Conservation (phyloP, 1,140 invertebrate species). For the Nomia melanderi region DNA sequence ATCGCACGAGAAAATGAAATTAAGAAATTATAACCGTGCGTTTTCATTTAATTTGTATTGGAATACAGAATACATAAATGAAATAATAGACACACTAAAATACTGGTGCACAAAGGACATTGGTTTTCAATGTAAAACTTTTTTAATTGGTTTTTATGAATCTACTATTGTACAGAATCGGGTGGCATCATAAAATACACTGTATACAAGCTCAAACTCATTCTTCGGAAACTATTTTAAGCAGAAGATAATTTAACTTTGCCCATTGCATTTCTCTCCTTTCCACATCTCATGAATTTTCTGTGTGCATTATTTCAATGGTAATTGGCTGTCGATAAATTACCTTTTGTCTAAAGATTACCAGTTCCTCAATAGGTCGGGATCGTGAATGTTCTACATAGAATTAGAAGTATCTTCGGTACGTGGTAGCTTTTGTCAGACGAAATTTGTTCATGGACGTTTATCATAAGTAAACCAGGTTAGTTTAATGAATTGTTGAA, state of each 20-base stretch:
- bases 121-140: too few species aligned
- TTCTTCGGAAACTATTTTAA: conserved; percentile 17
- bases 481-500: conserved; percentile 28
- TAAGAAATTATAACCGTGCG: too few species aligned
- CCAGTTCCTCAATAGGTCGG: conserved; percentile 45
- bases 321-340: conserved; percentile 55
- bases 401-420: conserved; percentile 36
- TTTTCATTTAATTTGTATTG: too few species aligned
- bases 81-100: too few species aligned
- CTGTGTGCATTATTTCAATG: neutral
- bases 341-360: conserved; percentile 59
- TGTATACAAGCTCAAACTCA: conserved; percentile 41
- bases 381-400: conserved; percentile 19
- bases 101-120: too few species aligned
- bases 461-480: conserved; percentile 23
- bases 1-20: too few species aligned
- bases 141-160: too few species aligned
- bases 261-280: neutral
- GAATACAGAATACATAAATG: too few species aligned
- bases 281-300: too few species aligned
- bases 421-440: conserved; percentile 48
- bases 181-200: conserved; percentile 47
- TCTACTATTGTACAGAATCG: conserved; percentile 10
- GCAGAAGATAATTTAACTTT: conserved; percentile 28
- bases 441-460: conserved; percentile 42